These are phyloP conservation scores for Lysandra bellargus DNA, from an alignment of 2,888 invertebrate species.

Conservation along the genomic window DNA sequence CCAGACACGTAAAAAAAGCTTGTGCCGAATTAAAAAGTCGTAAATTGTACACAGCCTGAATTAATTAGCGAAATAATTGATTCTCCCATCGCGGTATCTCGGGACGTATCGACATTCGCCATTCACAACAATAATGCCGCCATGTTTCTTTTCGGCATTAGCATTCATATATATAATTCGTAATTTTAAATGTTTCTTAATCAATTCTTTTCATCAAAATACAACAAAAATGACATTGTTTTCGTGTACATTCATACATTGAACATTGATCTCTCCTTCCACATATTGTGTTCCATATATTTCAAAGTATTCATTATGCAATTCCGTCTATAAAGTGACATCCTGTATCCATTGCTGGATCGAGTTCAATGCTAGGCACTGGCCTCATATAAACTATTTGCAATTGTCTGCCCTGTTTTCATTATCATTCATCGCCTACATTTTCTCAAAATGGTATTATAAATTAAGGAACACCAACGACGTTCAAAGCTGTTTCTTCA, in stretches of 20 bases:
- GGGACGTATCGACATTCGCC: slow-evolving; percentile 47
- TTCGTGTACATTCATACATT: not conserved
- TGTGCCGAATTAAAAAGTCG: slow-evolving; percentile 59
- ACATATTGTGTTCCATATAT: not conserved
- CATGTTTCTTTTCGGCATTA: slow-evolving; percentile 5
- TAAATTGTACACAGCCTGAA: slow-evolving; percentile 57
- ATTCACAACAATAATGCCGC: slow-evolving; percentile 26
- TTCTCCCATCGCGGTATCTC: slow-evolving; percentile 49
- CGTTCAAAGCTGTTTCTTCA: not conserved
- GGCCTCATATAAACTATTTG: not conserved
- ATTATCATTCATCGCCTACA: slow-evolving; percentile 1
- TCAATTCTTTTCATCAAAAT: slow-evolving; percentile 12
- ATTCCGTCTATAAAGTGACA: not conserved
- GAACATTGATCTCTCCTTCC: not conserved
- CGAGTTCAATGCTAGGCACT: slow-evolving; percentile 17
- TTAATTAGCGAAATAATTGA: slow-evolving; percentile 50
- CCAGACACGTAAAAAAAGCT: slow-evolving; percentile 47
- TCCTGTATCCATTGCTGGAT: slow-evolving; percentile 12
- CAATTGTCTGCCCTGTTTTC: not conserved
- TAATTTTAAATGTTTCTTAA: slow-evolving; percentile 1
- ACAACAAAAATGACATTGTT: not conserved
- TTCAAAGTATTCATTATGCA: slow-evolving; percentile 8
- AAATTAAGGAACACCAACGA: slow-evolving; percentile 4
- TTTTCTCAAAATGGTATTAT: not conserved
- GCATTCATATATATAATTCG: slow-evolving; percentile 13